Percentiles rank a stretch among this genome's conserved stretches.
phyloP scores from a whole-genome alignment of 2,888 invertebrate species.

The Ctenicera cuprea region DNA sequence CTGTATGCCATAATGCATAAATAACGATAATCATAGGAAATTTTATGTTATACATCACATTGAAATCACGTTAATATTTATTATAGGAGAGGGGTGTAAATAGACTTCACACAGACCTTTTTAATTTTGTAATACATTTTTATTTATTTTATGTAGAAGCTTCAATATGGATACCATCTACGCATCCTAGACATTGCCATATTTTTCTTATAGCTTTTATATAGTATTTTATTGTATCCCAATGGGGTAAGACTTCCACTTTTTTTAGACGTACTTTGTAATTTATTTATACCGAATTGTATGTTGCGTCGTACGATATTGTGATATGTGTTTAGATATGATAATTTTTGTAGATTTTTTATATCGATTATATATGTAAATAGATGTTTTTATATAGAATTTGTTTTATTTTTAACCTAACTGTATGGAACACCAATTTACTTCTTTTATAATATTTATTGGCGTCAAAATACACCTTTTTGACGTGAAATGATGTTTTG shows the following conservation, averaged over 20 bases:
- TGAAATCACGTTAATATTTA: not conserved
- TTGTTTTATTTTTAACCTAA: too few species aligned
- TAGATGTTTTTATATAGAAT: constrained; percentile 19
- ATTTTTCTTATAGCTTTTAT: too few species aligned
- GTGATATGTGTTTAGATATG: constrained; percentile 44
- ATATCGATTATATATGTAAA: constrained; percentile 37
- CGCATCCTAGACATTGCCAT: too few species aligned
- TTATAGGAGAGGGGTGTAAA: constrained; percentile 58
- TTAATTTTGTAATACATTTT: not conserved
- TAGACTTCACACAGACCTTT: constrained; percentile 46
- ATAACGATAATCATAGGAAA: too few species aligned
- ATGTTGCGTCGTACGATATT: constrained; percentile 33
- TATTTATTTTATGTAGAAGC: not conserved
- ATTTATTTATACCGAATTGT: constrained; percentile 7
- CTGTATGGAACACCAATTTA: too few species aligned
- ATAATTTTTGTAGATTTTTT: constrained; percentile 37
- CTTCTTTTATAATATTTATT: too few species aligned
- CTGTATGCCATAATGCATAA: not conserved
- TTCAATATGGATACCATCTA: not conserved
- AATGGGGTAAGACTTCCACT: too few species aligned
- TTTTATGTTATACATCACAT: too few species aligned
- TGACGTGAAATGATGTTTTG: too few species aligned
- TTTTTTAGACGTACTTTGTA: constrained; percentile 5
- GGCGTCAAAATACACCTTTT: too few species aligned
- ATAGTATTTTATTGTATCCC: too few species aligned